Evolutionary conservation across 92 coral and sea anemone genomes (phyloP).

Genomic region (Siderastrea siderea): DNA sequence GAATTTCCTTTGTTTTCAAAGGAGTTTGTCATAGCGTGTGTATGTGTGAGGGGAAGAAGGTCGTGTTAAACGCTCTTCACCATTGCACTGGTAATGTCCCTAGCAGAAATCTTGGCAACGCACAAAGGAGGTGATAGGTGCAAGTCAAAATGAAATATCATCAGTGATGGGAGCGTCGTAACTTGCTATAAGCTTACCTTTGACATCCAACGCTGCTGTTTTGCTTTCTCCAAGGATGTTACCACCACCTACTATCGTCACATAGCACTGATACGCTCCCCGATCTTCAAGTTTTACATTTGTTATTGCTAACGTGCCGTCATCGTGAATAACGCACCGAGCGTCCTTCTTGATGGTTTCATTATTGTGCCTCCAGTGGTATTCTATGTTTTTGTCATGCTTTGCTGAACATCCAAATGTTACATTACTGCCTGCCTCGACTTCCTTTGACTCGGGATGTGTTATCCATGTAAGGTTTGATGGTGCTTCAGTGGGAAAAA

Average conservation of each 20-base stretch:
- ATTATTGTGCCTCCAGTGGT: constrained; percentile 4
- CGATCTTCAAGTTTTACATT: constrained; percentile 38
- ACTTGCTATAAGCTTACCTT: not conserved
- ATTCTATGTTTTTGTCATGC: not conserved
- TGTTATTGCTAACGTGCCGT: constrained; percentile 58
- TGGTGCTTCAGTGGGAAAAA: not conserved
- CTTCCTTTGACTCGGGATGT: not conserved
- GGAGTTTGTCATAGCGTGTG: too few relatives aligned
- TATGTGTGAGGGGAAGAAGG: too few relatives aligned
- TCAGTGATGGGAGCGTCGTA: too few relatives aligned
- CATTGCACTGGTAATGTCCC: too few relatives aligned
- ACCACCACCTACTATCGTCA: not conserved
- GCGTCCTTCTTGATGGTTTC: not conserved
- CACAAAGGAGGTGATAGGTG: too few relatives aligned
- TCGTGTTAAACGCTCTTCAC: too few relatives aligned
- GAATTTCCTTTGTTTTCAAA: too few relatives aligned
- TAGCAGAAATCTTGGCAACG: too few relatives aligned
- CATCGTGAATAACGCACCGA: constrained; percentile 19
- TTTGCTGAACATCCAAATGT: not conserved
- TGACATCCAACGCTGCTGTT: not conserved
- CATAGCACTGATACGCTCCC: constrained; percentile 64
- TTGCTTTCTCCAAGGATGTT: not conserved
- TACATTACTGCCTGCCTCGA: not conserved
- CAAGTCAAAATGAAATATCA: too few relatives aligned
- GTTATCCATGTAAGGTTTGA: not conserved